Evolutionary conservation across 2,113 vertebrate species (phyloP), one percentile per base, ranked within the genome.

Genomic region (Tachycineta bicolor): DNA sequence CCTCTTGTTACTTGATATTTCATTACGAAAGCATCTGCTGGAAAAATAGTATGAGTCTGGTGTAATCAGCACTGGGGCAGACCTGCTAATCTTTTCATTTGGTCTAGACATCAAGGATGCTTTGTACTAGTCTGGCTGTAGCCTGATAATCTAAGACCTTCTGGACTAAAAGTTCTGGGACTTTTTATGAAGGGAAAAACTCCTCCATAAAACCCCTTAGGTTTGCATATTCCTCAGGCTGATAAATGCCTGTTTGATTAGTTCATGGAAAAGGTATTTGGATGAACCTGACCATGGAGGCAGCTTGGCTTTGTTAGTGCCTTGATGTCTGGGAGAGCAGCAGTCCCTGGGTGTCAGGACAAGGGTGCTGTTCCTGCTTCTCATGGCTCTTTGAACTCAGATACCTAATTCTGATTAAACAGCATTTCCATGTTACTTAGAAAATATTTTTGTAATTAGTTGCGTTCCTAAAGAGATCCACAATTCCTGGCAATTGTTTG

Each of bases 51-150:
- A 19, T 62, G 55, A 87, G 83, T 33, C 55, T 88, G 83, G 56
- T 69, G 74, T 85, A 91, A 92, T 96, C 90, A 81, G 92, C 21
- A 10, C 65, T 25, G 86, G 71, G 59, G 67, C 83, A 93, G 95
- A 82, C 80, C 77, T 73, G 89, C 78, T 94, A 84, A 95, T 94
- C 94, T 92, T 93, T 94, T 89, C 89, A 41, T 92, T 94, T 74
- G 85, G 92, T 91, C 90, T 91, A 87, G 94, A 96, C 90, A 64
- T 86, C 88, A 90, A 65, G 93, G 96, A 88, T 96, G 83, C 90
- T 87, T 95, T 96, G 90, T 94, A 46, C 64, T 37, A n/a, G 88
- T 81, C 92, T 95, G 92, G n/a, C 83, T 79, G 5, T 19, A 24
- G 91, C 12, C 4, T 34, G 87, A 93, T 92, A 78, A 93, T 94